phyloP scores from a whole-genome alignment of 2,113 vertebrate species.

The Pandion haliaetus region DNA sequence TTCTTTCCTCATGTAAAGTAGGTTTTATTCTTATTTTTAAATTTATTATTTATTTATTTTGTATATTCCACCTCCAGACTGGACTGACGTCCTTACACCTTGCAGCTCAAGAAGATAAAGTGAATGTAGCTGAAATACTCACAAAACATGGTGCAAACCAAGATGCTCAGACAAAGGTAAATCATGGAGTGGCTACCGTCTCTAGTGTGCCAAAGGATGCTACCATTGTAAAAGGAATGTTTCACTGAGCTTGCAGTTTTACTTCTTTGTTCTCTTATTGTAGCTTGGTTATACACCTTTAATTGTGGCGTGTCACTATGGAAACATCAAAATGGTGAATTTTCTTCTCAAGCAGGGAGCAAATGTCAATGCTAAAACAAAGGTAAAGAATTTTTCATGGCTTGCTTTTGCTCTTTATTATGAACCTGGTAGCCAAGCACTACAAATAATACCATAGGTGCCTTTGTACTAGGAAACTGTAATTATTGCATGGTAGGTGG shows the following conservation, averaged over 20 bases:
- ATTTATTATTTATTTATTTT: neutral
- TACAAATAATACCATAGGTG: neutral
- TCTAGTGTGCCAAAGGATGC: neutral
- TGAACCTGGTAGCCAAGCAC: neutral
- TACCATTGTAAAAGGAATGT: neutral
- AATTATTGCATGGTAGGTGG: neutral
- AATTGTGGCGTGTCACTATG: constrained; percentile 97
- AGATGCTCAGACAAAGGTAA: constrained; percentile 96
- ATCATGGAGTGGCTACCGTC: neutral
- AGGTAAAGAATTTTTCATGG: constrained; percentile 75
- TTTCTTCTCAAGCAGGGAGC: constrained; percentile 94
- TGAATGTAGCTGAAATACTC: constrained; percentile 87
- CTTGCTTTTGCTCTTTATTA: neutral
- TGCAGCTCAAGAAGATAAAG: constrained; percentile 94
- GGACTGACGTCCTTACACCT: constrained; percentile 94
- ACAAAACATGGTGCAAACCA: constrained; percentile 82
- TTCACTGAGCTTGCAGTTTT: constrained; percentile 27
- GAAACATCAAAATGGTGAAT: constrained; percentile 97
- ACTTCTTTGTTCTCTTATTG: constrained; percentile 41
- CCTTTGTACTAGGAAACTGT: neutral
- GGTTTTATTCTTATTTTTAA: neutral
- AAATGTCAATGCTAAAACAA: constrained; percentile 90
- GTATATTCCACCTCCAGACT: constrained; percentile 73
- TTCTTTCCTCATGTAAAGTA: neutral
- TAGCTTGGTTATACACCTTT: constrained; percentile 96